These are phyloP conservation scores for Gambelia wislizenii DNA, from an alignment of 2,797 vertebrate species.

Conservation along the genomic window DNA sequence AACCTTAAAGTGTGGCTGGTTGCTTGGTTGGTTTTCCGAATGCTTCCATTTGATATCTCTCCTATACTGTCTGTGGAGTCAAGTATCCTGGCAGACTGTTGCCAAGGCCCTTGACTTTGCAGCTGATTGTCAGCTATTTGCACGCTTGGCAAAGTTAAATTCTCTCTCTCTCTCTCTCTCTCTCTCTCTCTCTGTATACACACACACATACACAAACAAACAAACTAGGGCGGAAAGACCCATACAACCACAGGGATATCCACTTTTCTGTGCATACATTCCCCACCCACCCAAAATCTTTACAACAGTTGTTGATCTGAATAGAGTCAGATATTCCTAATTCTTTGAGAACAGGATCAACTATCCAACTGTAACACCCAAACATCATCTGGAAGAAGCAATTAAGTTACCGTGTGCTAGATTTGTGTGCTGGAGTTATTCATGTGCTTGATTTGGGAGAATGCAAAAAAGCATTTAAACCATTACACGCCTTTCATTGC, in stretches of 20 bases:
- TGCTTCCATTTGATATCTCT: background rate
- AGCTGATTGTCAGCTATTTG: constrained; percentile 5
- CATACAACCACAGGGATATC: background rate
- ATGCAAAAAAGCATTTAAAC: background rate
- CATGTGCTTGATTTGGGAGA: background rate
- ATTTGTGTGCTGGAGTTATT: background rate
- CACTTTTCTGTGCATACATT: background rate
- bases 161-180: too few species aligned
- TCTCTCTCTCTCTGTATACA: too few species aligned
- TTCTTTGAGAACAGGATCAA: background rate
- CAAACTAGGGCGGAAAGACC: background rate
- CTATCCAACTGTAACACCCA: background rate
- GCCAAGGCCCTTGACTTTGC: background rate
- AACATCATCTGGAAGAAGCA: background rate
- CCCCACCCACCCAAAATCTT: background rate
- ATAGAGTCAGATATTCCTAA: background rate
- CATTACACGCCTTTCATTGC: background rate
- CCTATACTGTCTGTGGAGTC: background rate
- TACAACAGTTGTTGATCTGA: background rate
- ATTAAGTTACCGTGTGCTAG: background rate
- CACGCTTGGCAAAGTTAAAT: constrained; percentile 2
- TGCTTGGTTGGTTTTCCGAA: background rate
- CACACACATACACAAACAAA: background rate
- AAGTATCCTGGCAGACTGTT: background rate
- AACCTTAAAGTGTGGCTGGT: accelerated